Evolutionary conservation across 2,888 invertebrate species (phyloP), one percentile per base, ranked within the genome.

Genomic region (Tipula lateralis): DNA sequence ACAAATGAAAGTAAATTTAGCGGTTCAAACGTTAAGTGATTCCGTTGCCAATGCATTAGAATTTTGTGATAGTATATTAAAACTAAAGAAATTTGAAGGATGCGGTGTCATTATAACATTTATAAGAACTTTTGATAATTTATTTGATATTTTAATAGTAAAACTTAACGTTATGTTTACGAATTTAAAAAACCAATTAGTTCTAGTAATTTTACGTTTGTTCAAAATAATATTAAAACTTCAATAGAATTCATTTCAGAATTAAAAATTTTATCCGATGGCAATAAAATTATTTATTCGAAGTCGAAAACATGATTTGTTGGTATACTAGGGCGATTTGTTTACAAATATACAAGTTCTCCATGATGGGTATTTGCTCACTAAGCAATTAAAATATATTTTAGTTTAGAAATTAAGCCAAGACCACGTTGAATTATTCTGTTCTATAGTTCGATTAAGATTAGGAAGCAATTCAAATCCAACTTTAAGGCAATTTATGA

Each of bases 1-100:
- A 32, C 84, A 85, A 83, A 85, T 85, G 83, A 85, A 85, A 30
- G 85, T 85, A 5, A 16, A 34, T 13, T 36, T 85, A 5, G 85
- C 85, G 1, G 66, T 82, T 29, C 85, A 85, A 84, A n/a, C 50
- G 3, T 29, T 83, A 13, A 84, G 30, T 29, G 24, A 39, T 7
- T 39, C 84, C 1, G 83, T 83, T 24, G 84, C 84, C 2, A 30
- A 84, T 83, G 84, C 84, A 2, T 6, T 84, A 13, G 83, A 84
- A 39, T 84, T 39, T 84, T 83, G 83, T 66, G 30, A 66, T 0
- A 66, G 34, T 1, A 29, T 12, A 6, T 84, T 84, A 13, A 16
- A 84, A 29, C n/a, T 84, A 3, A 44, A 36, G 29, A 6, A 39
- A 16, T 84, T 32, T 84, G 16, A 29, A 39, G 50, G 29, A 12